Conservation (phyloP, 2,888 invertebrate species). For the Lordiphosa andalusiaca region DNA sequence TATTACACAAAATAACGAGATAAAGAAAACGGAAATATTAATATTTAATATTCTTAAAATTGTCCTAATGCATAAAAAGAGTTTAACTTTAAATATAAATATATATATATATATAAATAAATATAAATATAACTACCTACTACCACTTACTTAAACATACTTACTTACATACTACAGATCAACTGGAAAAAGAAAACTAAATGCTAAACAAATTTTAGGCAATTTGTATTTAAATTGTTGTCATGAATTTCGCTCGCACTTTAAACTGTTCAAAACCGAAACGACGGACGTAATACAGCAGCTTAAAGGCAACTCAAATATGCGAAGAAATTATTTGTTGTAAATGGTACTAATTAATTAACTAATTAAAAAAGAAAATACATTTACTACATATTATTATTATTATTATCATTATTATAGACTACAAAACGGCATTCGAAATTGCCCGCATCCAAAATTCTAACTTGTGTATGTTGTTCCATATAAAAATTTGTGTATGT, state of each 20-base stretch:
- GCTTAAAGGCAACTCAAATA: constrained; percentile 23
- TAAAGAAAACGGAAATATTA: constrained; percentile 60
- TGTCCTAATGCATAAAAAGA: constrained; percentile 64
- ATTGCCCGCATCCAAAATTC: constrained; percentile 2
- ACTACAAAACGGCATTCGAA: constrained; percentile 6
- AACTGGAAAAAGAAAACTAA: constrained; percentile 20
- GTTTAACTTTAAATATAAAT: constrained; percentile 43
- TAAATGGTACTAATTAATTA: constrained; percentile 51
- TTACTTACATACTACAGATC: constrained; percentile 19
- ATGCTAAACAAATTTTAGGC: constrained; percentile 13
- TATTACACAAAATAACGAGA: constrained; percentile 16
- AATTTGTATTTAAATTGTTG: constrained; percentile 50
- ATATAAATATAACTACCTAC: constrained; percentile 20
- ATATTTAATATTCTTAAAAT: constrained; percentile 68
- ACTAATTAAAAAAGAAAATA: constrained; percentile 24
- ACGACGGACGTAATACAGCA: constrained; percentile 23
- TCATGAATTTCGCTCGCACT: constrained; percentile 57
- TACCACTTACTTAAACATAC: not conserved
- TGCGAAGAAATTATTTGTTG: constrained; percentile 61
- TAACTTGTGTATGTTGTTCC: constrained; percentile 45
- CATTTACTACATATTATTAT: constrained; percentile 11
- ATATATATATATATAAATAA: constrained; percentile 18
- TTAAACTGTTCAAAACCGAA: constrained; percentile 14
- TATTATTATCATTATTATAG: constrained; percentile 3
- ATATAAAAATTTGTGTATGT: constrained; percentile 51